Evolutionary conservation across 2,888 invertebrate genomes (phyloP), one percentile per base, ranked within the genome.

Genomic region (Celastrina argiolus): DNA sequence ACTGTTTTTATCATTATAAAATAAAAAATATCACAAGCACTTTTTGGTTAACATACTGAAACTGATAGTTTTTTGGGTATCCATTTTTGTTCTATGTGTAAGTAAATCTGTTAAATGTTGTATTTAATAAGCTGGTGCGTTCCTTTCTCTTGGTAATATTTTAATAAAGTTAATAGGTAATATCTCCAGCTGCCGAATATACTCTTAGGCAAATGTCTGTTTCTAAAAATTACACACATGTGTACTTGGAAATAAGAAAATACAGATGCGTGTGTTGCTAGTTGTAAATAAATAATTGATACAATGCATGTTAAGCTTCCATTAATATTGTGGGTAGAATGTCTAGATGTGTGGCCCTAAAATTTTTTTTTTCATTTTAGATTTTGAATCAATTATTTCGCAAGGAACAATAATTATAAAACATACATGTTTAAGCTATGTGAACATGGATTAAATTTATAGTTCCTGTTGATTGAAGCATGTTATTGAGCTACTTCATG

Each of bases 11-110:
- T 18, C 6, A 10, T 61, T 28, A 31, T 36, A 6, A 63, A 45
- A 31, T 63, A 69, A 41, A 66, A 65, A 65, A 31, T 58, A 64
- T 64, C 45, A 45, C 45, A 64, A 64, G 64, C 64, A 45, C 45
- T 64, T 42, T 42, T 34, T 45, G 41, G 42, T 39, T 26, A 39
- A 36, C 18, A 18, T 18, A 39, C 34, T 6, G 12, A 12, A 61
- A 61, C 39, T 39, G 61, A 59, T 34, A 34, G 59, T 16, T 31
- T 58, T 10, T 51, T 59, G 10, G 5, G 12, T 22, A 22, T 61
- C 61, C 61, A 61, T 61, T 36, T 59, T 59, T 61, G 18, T 36
- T 39, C 34, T 61, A 61, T 36, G 39, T 61, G 39, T 61, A 61
- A 61, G 39, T 61, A 61, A 61, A 61, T 61, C 61, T 61, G 61